phyloP scores from a whole-genome alignment of 2,113 vertebrate species.

The Sander vitreus region DNA sequence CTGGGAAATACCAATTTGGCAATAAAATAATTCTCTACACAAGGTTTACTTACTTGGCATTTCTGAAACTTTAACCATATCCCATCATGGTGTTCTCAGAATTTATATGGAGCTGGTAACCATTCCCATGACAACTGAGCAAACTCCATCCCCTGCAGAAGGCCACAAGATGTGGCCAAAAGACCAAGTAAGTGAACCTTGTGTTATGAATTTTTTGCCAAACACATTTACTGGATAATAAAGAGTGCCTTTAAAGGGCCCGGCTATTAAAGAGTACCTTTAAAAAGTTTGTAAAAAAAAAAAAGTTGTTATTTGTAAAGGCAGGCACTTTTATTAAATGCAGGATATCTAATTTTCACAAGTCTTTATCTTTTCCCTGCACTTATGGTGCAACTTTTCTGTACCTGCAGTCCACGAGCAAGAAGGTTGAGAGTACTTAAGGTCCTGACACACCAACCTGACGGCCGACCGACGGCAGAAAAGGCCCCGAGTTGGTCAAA shows the following conservation, averaged over 20 bases:
- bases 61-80: neutral
- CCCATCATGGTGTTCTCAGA: neutral
- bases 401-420: conserved; percentile 10
- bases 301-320: neutral
- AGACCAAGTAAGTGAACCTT: neutral
- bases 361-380: neutral
- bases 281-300: too few species aligned
- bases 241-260: neutral
- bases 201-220: neutral
- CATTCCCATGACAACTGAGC: neutral
- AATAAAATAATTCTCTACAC: neutral
- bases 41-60: neutral
- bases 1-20: neutral
- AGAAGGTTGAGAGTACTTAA: conserved; percentile 21
- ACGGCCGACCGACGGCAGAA: too few species aligned
- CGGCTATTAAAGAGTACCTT: neutral
- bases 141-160: neutral
- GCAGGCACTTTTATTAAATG: neutral
- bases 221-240: neutral
- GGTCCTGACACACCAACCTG: too few species aligned
- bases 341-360: neutral
- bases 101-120: neutral
- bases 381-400: conserved; percentile 11
- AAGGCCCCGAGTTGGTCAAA: too few species aligned
- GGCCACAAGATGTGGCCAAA: neutral